These are phyloP conservation scores for Archaeoteleia sp. DNA, from an alignment of 2,888 invertebrate genomes.

Conservation along the genomic window DNA sequence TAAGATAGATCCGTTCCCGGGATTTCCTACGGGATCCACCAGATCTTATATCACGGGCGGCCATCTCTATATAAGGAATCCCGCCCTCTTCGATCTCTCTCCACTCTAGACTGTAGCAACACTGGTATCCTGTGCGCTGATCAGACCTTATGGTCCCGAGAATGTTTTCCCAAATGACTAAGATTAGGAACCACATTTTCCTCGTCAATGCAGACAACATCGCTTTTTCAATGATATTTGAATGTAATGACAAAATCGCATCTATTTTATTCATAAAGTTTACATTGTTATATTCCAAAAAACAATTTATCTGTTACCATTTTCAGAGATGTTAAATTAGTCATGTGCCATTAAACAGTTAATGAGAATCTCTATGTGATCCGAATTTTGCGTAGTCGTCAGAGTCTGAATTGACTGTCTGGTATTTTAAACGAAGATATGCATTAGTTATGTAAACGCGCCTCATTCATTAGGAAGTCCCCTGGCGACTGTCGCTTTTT, in stretches of 20 bases:
- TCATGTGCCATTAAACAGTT: slow-evolving; percentile 21
- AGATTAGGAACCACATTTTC: slow-evolving; percentile 27
- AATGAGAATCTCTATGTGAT: slow-evolving; percentile 42
- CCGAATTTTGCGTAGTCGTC: slow-evolving; percentile 33
- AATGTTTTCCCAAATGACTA: slow-evolving; percentile 48
- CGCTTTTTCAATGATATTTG: neutral
- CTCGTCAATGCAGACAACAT: neutral
- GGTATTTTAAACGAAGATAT: slow-evolving; percentile 52
- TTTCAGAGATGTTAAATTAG: too few species aligned
- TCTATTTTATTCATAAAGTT: too few species aligned
- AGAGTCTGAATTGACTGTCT: slow-evolving; percentile 36
- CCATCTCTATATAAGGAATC: slow-evolving; percentile 73
- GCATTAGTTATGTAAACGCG: slow-evolving; percentile 58
- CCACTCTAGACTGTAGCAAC: slow-evolving; percentile 34
- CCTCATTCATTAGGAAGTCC: slow-evolving; percentile 54
- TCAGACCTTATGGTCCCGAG: slow-evolving; percentile 56
- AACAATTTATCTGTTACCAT: too few species aligned
- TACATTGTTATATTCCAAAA: too few species aligned
- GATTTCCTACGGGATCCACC: slow-evolving; percentile 75
- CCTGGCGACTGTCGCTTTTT: slow-evolving; percentile 50
- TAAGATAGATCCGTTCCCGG: slow-evolving; percentile 75
- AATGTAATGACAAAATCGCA: too few species aligned
- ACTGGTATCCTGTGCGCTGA: slow-evolving; percentile 49
- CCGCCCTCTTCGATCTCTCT: slow-evolving; percentile 52
- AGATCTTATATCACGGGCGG: slow-evolving; percentile 74